Percentiles rank a stretch among this genome's conserved stretches.
Conservation (phyloP, 2,113 vertebrate genomes). For the Nyctibius bracteatus region DNA sequence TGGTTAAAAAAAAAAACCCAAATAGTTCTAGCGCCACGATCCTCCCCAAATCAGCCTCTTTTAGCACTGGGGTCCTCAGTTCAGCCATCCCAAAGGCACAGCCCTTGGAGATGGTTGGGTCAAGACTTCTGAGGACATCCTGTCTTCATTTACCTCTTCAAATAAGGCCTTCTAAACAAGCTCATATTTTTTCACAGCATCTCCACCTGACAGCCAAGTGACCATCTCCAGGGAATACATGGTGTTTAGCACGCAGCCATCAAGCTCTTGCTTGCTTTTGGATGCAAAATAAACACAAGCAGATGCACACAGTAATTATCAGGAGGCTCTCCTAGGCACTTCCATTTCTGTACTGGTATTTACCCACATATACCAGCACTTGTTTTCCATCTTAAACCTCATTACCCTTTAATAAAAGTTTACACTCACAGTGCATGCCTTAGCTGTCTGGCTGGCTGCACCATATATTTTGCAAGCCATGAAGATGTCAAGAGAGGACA, state of each 20-base stretch:
- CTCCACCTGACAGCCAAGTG: background rate
- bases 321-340: background rate
- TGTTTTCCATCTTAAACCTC: background rate
- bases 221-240: accelerated
- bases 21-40: accelerated
- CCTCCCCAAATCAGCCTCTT: background rate
- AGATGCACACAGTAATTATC: background rate
- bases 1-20: background rate
- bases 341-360: background rate
- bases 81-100: background rate
- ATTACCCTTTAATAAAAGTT: background rate
- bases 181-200: background rate
- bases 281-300: background rate
- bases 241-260: accelerated
- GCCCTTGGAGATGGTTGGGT: background rate
- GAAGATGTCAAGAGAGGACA: background rate
- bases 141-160: background rate
- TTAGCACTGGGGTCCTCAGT: accelerated
- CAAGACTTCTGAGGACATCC: background rate
- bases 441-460: background rate
- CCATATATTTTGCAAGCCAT: accelerated
- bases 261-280: accelerated
- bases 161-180: background rate
- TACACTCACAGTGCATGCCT: accelerated
- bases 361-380: accelerated